A percentile compares a stretch with the other conserved stretches of the same genome.
Conservation (phyloP, 2,888 invertebrate genomes). For the Eledone cirrhosa region DNA sequence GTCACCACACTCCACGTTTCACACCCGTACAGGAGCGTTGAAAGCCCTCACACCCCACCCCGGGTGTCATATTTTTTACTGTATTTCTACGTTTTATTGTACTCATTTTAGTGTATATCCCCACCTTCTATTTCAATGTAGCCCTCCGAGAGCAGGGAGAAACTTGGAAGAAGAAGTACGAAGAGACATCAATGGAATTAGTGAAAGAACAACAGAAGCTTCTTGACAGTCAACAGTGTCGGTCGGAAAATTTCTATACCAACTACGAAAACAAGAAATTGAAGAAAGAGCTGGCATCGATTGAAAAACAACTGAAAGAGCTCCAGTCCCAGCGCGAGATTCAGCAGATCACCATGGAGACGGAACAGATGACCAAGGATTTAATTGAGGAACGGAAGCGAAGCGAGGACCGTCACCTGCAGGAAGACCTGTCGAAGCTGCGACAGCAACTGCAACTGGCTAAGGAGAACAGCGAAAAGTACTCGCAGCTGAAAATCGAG, state of each 20-base stretch:
- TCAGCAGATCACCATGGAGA: background rate
- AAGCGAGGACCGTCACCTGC: conserved; percentile 3
- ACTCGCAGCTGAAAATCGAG: background rate
- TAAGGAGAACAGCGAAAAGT: conserved; percentile 37
- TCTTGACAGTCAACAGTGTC: background rate
- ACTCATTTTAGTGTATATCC: too few species aligned
- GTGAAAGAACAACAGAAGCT: background rate
- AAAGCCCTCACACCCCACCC: too few species aligned
- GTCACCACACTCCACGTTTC: too few species aligned
- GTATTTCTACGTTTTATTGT: too few species aligned
- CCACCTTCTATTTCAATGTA: background rate
- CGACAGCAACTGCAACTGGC: conserved; percentile 47
- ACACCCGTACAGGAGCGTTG: too few species aligned
- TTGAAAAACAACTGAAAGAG: background rate
- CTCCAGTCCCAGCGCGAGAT: background rate
- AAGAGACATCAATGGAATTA: background rate
- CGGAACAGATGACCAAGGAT: background rate
- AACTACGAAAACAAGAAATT: background rate
- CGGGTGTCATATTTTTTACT: too few species aligned
- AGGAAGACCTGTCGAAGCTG: conserved; percentile 34
- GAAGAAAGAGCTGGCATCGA: background rate
- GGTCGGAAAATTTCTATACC: background rate
- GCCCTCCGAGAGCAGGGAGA: background rate
- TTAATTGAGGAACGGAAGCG: conserved; percentile 7
- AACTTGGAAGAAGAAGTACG: background rate